Evolutionary conservation across 1,140 invertebrate species (phyloP), one percentile per base, ranked within the genome.

Genomic region (Pentalonia nigronervosa): DNA sequence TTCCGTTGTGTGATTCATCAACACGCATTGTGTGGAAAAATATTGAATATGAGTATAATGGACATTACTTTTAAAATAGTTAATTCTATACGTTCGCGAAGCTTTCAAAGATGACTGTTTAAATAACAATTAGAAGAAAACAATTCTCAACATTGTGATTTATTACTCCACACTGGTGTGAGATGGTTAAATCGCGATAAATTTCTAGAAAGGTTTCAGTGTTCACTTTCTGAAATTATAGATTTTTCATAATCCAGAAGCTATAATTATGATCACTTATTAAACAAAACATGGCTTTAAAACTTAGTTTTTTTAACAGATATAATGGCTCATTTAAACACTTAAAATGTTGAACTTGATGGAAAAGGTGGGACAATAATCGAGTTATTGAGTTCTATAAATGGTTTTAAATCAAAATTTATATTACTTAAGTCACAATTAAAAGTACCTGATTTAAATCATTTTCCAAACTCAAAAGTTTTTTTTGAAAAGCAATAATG

Each of bases 361-460:
- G 86, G 86, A 87, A 87, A 87, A 87, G 86, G 17, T 48, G 23
- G 25, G 45, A 83, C 81, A 83, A 83, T 84, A 84, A 84, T 84
- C 45, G 83, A 84, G 83, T 84, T 86, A 47, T 86, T 86, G 41
- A 86, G 84, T 48, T 86, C 21, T 86, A 86, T 47, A 86, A 86
- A 84, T 86, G 41, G 41, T 1, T 86, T 86, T 86, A 86, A 86
- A 86, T 86, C 45, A 47, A 86, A 86, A 86, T 86, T 86, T 41
- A 86, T 47, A 86, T 47, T 86, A 47, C 41, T 86, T 41, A 86
- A 86, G 45, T 86, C 41, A 86, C 36, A 47, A 86, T 86, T 86
- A 86, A 86, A 47, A 21, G 45, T 23, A 47, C 7, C 36, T 23
- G 30, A 86, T 47, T 86, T 47, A 20, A 86, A 86, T 86, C n/a